Base-by-base conservation (phyloP, 2,888 invertebrate genomes). In the Teleiodes luculella region DNA sequence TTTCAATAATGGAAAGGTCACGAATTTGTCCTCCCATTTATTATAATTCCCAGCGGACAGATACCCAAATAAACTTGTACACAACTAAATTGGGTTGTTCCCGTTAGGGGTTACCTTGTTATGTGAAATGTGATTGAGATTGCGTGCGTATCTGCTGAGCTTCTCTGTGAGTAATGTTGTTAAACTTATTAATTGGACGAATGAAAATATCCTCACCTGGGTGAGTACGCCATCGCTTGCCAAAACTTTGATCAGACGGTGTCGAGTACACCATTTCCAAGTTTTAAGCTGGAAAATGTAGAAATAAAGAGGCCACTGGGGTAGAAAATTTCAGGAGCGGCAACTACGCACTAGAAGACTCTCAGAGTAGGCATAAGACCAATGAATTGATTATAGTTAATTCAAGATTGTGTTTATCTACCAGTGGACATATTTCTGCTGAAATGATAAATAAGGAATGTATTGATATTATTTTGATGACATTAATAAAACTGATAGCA, bases 41-140 rank as follows among this genome's bases (percentile, higher is more conserved):
- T 76, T 74, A 72, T 77, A 78, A 83, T 83, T 65, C 85, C 82
- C 83, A 61, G 62, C 72, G 84, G 85, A 83, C 72, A 77, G 74
- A 80, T 81, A 76, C 76, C 79, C 80, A 78, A 83, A 86, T 84
- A 82, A 86, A 86, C 82, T 83, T 84, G 78, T 80, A 77, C 77
- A 82, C 78, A 82, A 81, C 75, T 79, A 86, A 85, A 86, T 86
- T 83, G 84, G 84, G 85, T 81, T 79, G 78, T 76, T 74, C 82
- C 83, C 81, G 65, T 70, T 74, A 67, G 82, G 79, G 76, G 72
- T 64, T 72, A 74, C 74, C 80, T 79, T 78, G 80, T 78, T 80
- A 79, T 80, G 72, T 80, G 80, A 82, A 80, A 79, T 80, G 72
- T 80, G 80, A 82, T 83, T 78, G 77, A 78, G 82, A 83, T 83